Conservation (phyloP, 2,113 vertebrate species). For the Crotalus horridus region DNA sequence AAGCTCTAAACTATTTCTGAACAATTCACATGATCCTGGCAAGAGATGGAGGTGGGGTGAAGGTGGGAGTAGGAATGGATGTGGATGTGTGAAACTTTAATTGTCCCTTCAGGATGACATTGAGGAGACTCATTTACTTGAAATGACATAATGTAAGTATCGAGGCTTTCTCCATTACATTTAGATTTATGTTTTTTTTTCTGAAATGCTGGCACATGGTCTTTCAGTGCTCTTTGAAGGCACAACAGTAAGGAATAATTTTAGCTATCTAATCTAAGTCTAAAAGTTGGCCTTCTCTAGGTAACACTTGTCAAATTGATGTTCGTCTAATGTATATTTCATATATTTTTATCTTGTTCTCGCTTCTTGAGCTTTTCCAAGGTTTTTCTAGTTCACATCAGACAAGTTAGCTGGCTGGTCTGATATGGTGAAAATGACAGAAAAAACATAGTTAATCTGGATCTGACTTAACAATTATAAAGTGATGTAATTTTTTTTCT, state of each 20-base stretch:
- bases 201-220: background rate
- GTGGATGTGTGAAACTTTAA: background rate
- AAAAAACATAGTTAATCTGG: background rate
- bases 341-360: background rate
- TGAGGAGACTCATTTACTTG: background rate
- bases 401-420: background rate
- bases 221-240: background rate
- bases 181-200: background rate
- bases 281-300: background rate
- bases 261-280: background rate
- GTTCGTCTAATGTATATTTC: background rate
- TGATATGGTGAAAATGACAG: background rate
- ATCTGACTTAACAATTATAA: background rate
- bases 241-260: background rate
- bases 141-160: background rate
- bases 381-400: background rate
- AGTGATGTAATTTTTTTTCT: background rate
- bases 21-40: background rate
- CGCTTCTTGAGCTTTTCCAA: too few species aligned
- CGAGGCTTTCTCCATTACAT: background rate
- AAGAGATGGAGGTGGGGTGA: background rate
- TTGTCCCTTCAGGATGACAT: background rate
- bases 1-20: background rate
- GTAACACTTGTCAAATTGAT: background rate
- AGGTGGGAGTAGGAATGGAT: background rate